Evolutionary conservation across 92 coral and sea anemone genomes (phyloP).

Genomic region (Virgularia gustaviana): DNA sequence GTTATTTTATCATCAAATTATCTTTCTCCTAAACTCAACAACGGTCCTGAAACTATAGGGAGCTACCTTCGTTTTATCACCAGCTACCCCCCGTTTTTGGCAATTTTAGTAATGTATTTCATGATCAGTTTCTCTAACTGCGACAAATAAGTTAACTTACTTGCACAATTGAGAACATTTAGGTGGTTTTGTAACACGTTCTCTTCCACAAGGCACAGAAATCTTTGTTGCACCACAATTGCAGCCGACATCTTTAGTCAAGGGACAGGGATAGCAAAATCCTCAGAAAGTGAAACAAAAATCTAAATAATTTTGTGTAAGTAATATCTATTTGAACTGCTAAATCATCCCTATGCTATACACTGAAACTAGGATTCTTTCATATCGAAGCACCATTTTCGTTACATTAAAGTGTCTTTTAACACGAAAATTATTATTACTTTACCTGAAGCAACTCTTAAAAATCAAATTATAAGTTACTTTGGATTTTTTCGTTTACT

Average conservation of each 20-base stretch:
- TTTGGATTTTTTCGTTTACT: no score
- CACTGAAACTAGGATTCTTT: no score
- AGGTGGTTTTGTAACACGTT: conserved; percentile 89
- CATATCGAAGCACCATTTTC: no score
- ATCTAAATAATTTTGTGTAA: no score
- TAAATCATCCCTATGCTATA: no score
- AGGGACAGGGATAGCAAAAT: conserved; percentile 95
- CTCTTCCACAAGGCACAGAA: conserved; percentile 86
- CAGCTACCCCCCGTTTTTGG: not conserved
- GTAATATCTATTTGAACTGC: no score
- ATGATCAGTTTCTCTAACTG: not conserved
- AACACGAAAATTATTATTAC: no score
- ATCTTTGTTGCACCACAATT: conserved; percentile 81
- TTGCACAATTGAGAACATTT: conserved; percentile 82
- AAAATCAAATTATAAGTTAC: no score
- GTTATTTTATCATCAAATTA: no score
- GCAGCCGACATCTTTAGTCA: conserved; percentile 72
- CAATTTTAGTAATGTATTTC: not conserved
- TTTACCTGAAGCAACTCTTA: no score
- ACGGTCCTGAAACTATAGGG: not conserved
- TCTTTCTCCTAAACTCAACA: conserved; percentile 63
- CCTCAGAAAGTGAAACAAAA: no score
- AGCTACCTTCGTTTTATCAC: not conserved
- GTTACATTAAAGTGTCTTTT: no score
- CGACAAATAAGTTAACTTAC: conserved; percentile 42